Evolutionary conservation across 2,888 invertebrate genomes (phyloP).

Genomic region (Melieria omissa): DNA sequence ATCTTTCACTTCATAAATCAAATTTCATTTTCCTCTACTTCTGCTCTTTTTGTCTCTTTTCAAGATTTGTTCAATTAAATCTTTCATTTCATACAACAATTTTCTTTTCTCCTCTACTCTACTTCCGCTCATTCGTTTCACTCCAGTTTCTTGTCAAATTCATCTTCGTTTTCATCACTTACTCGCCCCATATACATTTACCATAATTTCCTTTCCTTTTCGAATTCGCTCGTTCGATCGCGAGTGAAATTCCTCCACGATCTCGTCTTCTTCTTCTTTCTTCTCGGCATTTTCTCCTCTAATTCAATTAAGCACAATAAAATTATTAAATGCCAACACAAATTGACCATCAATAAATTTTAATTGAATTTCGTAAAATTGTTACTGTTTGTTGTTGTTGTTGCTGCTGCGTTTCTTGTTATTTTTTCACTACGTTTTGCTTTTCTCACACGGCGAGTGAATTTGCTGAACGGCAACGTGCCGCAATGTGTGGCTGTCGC

Average conservation of each 20-base stretch:
- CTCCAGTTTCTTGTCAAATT: not conserved
- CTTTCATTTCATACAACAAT: too few relatives aligned
- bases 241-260: too few relatives aligned
- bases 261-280: too few relatives aligned
- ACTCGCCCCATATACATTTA: not conserved
- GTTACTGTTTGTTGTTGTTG: constrained; percentile 1
- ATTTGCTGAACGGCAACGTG: not conserved
- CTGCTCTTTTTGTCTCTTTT: too few relatives aligned
- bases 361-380: constrained; percentile 53
- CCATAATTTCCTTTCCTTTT: not conserved
- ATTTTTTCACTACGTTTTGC: not conserved
- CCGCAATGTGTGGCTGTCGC: not conserved
- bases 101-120: too few relatives aligned
- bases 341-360: constrained; percentile 59
- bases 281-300: constrained; percentile 7
- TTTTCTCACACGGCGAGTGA: not conserved
- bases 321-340: constrained; percentile 29
- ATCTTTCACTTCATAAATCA: too few relatives aligned
- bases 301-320: constrained; percentile 38
- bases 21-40: too few relatives aligned
- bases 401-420: not conserved
- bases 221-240: too few relatives aligned
- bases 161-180: not conserved
- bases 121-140: too few relatives aligned
- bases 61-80: too few relatives aligned